Conservation (phyloP, 2,113 vertebrate species). For the Bubo bubo region DNA sequence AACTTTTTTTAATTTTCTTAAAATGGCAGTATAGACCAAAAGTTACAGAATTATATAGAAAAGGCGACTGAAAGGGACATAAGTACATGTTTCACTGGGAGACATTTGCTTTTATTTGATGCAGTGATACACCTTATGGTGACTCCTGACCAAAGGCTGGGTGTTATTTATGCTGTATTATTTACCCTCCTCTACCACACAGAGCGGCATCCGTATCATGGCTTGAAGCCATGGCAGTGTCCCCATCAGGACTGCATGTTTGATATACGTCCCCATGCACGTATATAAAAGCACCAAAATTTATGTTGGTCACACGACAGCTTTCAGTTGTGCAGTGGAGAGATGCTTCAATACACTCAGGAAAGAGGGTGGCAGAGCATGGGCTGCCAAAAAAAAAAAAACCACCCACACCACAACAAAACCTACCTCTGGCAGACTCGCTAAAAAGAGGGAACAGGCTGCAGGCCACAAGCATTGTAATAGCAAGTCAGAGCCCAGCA, state of each 20-base stretch:
- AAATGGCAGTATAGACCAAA: background rate
- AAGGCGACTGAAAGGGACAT: background rate
- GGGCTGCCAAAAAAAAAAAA: background rate
- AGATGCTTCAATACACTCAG: background rate
- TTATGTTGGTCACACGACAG: background rate
- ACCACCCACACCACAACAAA: background rate
- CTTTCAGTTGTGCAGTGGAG: background rate
- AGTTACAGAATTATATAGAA: background rate
- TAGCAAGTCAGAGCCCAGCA: background rate
- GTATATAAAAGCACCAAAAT: background rate
- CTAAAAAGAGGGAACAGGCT: background rate
- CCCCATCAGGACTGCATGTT: background rate
- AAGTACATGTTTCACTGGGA: background rate
- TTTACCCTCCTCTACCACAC: background rate
- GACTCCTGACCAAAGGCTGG: background rate
- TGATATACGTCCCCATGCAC: background rate
- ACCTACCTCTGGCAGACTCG: background rate
- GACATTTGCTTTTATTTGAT: background rate
- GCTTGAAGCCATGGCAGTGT: background rate
- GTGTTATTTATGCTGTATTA: background rate
- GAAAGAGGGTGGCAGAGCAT: background rate
- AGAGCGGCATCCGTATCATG: background rate
- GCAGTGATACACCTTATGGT: background rate
- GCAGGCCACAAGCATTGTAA: background rate
- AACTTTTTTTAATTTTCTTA: background rate